Evolutionary conservation across 2,797 vertebrate genomes (phyloP).

Genomic region (Mormyrus hasselquistii): DNA sequence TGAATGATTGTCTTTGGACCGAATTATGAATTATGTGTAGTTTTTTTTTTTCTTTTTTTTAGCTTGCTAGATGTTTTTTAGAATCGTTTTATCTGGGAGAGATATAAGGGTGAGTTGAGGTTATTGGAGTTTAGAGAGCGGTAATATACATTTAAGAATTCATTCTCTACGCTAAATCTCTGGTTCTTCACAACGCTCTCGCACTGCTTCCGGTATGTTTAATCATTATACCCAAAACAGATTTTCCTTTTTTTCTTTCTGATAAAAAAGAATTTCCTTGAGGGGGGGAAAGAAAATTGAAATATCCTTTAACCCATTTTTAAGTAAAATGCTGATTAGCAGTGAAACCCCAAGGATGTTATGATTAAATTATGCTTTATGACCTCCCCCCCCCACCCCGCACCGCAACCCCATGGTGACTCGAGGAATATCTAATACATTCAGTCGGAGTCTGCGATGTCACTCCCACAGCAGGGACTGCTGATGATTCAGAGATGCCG

Average conservation of each 20-base stretch:
- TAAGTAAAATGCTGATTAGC: constrained; percentile 53
- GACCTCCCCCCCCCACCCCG: constrained; percentile 8
- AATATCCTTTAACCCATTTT: constrained; percentile 38
- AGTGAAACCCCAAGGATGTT: constrained; percentile 43
- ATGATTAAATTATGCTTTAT: constrained; percentile 58
- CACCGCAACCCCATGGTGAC: constrained; percentile 35
- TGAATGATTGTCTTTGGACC: not conserved
- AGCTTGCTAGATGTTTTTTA: constrained; percentile 10
- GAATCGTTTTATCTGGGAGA: constrained; percentile 10
- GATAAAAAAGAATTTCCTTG: constrained; percentile 52
- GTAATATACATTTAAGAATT: constrained; percentile 20
- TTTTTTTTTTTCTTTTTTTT: not conserved
- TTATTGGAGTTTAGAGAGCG: constrained; percentile 11
- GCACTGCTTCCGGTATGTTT: not conserved
- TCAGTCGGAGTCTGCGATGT: constrained; percentile 20
- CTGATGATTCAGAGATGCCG: constrained; percentile 7
- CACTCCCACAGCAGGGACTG: not conserved
- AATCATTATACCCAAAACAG: constrained; percentile 10
- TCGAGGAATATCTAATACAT: constrained; percentile 45
- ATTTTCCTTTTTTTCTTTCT: constrained; percentile 38
- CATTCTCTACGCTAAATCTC: constrained; percentile 17
- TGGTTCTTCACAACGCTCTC: not conserved
- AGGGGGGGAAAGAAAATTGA: constrained; percentile 47
- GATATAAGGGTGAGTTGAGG: not conserved
- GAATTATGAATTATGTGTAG: not conserved